Percentiles rank a stretch among this genome's conserved stretches.
These are phyloP conservation scores for Metopolophium dirhodum DNA, from an alignment of 1,140 invertebrate species.

Conservation along the genomic window DNA sequence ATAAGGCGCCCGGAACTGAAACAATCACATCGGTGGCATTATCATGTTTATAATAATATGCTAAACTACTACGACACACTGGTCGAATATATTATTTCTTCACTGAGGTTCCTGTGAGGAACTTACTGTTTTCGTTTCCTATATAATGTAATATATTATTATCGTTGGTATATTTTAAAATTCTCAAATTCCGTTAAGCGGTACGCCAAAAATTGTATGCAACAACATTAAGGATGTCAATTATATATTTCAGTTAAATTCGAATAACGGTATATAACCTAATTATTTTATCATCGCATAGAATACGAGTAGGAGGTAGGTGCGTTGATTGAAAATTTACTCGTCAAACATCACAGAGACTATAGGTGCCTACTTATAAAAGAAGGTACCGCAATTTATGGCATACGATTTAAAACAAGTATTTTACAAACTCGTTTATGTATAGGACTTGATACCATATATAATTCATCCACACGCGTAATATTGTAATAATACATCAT, in stretches of 20 bases:
- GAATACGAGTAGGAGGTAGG: not conserved
- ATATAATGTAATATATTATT: not conserved
- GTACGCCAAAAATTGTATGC: not conserved
- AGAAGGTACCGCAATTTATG: not conserved
- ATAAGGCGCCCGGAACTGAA: not conserved
- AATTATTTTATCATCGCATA: not conserved
- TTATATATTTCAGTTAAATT: not conserved
- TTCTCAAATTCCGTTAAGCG: not conserved
- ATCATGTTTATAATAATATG: not conserved
- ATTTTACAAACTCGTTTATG: not conserved
- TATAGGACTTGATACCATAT: not conserved
- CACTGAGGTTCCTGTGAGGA: not conserved
- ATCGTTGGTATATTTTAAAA: not conserved
- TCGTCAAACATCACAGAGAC: not conserved
- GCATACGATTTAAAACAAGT: not conserved
- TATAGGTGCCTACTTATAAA: not conserved
- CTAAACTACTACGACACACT: not conserved
- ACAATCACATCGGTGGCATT: not conserved
- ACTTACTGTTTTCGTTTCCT: not conserved
- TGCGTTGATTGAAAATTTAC: not conserved
- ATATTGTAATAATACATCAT: not conserved
- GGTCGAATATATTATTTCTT: not conserved
- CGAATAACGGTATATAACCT: not conserved
- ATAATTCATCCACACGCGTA: not conserved
- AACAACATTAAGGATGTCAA: not conserved